Evolutionary conservation across 2,888 invertebrate species (phyloP).

Genomic region (Luffia ferchaultella): DNA sequence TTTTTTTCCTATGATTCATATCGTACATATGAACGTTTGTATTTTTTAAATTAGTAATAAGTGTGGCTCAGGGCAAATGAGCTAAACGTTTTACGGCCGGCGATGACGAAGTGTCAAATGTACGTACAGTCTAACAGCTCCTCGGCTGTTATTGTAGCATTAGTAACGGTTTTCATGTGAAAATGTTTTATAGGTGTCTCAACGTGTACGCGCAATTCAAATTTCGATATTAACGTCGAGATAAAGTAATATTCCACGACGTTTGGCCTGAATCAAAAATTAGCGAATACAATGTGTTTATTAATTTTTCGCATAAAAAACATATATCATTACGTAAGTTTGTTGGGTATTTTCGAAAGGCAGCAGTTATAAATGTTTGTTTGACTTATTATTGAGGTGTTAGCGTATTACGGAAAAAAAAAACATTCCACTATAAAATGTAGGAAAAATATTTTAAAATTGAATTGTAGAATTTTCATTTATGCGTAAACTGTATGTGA

Average conservation of each 20-base stretch:
- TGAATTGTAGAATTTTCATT: too few species aligned
- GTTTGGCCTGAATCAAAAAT: not conserved
- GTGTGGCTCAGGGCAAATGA: not conserved
- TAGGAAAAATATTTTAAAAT: too few species aligned
- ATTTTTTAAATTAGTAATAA: not conserved
- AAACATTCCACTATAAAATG: too few species aligned
- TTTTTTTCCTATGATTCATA: not conserved
- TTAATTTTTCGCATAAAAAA: not conserved
- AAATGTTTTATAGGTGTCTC: too few species aligned
- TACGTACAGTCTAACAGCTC: too few species aligned
- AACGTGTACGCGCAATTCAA: not conserved
- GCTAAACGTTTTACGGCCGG: not conserved
- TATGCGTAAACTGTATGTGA: too few species aligned
- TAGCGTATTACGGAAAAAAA: not conserved
- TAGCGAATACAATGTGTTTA: not conserved
- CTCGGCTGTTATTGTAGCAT: too few species aligned
- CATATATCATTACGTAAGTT: not conserved
- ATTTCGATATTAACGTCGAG: not conserved
- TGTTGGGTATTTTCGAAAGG: too few species aligned
- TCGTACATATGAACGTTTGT: not conserved
- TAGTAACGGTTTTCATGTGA: too few species aligned
- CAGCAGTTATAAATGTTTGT: not conserved
- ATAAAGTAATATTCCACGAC: not conserved
- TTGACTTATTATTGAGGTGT: not conserved
- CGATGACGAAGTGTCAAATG: not conserved